phyloP scores from a whole-genome alignment of 2,888 invertebrate species.

The Temnothorax unifasciatus region DNA sequence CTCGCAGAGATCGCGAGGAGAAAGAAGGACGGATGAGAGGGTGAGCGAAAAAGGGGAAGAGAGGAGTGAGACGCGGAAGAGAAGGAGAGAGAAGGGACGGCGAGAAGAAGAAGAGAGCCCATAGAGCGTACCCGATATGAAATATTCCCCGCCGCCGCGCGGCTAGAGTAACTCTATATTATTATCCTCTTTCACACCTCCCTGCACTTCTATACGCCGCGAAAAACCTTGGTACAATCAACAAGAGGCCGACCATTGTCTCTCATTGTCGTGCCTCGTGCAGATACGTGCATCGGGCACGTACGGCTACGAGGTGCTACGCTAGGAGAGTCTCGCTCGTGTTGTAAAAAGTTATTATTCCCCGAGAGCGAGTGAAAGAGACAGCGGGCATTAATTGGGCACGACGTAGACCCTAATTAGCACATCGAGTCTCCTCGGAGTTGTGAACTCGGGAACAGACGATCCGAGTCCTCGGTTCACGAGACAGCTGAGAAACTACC shows the following conservation, averaged over 20 bases:
- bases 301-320: conserved; percentile 10
- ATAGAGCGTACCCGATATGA: conserved; percentile 70
- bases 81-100: conserved; percentile 50
- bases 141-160: conserved; percentile 75
- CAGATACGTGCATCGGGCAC: conserved; percentile 30
- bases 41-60: conserved; percentile 28
- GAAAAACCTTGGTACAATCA: conserved; percentile 79
- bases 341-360: conserved; percentile 25
- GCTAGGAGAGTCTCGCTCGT: conserved; percentile 3
- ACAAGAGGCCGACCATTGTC: conserved; percentile 81
- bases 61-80: background rate
- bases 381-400: conserved; percentile 76
- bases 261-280: conserved; percentile 76
- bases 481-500: conserved; percentile 2
- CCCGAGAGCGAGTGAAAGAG: conserved; percentile 38
- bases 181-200: conserved; percentile 86
- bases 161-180: conserved; percentile 84
- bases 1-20: conserved; percentile 14
- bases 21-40: conserved; percentile 50
- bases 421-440: conserved; percentile 71
- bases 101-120: conserved; percentile 13
- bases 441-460: conserved; percentile 4
- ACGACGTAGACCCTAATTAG: conserved; percentile 79
- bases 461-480: background rate
- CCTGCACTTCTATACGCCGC: conserved; percentile 80